Evolutionary conservation across 2,797 vertebrate species (phyloP), one percentile per base, ranked within the genome.

Genomic region (Staurois parvus): DNA sequence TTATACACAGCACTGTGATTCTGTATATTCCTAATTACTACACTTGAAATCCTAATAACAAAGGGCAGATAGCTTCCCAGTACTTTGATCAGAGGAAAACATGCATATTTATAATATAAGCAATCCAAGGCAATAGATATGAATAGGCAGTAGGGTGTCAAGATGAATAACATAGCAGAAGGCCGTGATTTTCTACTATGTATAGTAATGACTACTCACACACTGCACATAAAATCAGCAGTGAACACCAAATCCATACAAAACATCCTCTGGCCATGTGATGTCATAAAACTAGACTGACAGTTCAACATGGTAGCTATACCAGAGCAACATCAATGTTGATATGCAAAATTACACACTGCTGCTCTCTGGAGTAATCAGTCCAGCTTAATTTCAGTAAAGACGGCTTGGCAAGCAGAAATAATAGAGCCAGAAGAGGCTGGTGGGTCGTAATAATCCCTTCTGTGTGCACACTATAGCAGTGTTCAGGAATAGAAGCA

Each of bases 231-330:
- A 86, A 86, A 86, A 86, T 73, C 85, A 86, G 48, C n/a, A 40
- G 52, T 78, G 52, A 76, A 72, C 79, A 82, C 37, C 72, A 72
- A 77, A 77, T 48, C 79, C 79, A 73, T 83, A 79, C 56, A 78
- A 74, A 86, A 74, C 68, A 86, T 67, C 79, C 74, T 42, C 64
- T 48, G 26, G 67, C 32, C 34, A 4, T 68, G 52, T 83, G 68
- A 86, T 73, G 74, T 86, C 85, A 86, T 86, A 59, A 67, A 79
- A 83, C 82, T 83, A 86, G 79, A 86, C 75, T 83, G 85, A 86
- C 85, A 86, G 29, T 52, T 86, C 40, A 56, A 86, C 85, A 86
- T 83, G 75, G 74, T 68, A 83, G 75, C 74, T 77, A 83, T 86
- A 86, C 83, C 75, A 73, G 74, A 82, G 74, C 67, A 66, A 86